Evolutionary conservation across 2,888 invertebrate species (phyloP), one percentile per base, ranked within the genome.

Genomic region (Alentia gelatinosa): DNA sequence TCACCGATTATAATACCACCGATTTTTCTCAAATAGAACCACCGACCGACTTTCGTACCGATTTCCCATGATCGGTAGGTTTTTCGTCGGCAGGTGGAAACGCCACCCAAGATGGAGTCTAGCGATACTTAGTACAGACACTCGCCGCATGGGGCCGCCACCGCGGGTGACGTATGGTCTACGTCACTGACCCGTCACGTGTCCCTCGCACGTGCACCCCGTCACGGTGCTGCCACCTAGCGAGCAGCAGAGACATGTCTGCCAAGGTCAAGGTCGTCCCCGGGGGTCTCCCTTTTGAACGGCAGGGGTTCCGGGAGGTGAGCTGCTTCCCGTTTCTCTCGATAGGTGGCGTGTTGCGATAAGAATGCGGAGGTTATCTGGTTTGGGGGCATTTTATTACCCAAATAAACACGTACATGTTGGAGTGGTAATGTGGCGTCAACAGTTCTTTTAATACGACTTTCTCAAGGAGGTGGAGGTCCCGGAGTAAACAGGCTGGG

Each of bases 121-220:
- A 1, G 39, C 23, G 39, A 33, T n/a, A 23, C 3, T 12, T 79
- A 79, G 79, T 79, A 39, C 79, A 35, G 79, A 79, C 79, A 79
- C 35, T 12, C 15, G 35, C 39, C 79, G 39, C 79, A 37, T 39
- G 37, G 79, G 37, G 79, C 15, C 79, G 39, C 79, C 19, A 19
- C 79, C 37, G 39, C 23, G 37, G 79, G 9, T 79, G 79, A 79
- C 79, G 79, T 79, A 79, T 79, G 79, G 35, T 26, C 26, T 9
- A 35, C 79, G 79, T 79, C 79, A 79, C 37, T 79, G 79, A 79
- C 79, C 79, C 79, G 79, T 37, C 79, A 79, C 79, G 37, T 15
- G 37, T 35, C 33, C 68, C 26, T 12, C 30, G 68, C 68, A 30
- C 68, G 26, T 68, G 68, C 68, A 3, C 30, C 5, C 4, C 5